Conservation (phyloP, 2,797 vertebrate species). For the Peromyscus melanophrys region DNA sequence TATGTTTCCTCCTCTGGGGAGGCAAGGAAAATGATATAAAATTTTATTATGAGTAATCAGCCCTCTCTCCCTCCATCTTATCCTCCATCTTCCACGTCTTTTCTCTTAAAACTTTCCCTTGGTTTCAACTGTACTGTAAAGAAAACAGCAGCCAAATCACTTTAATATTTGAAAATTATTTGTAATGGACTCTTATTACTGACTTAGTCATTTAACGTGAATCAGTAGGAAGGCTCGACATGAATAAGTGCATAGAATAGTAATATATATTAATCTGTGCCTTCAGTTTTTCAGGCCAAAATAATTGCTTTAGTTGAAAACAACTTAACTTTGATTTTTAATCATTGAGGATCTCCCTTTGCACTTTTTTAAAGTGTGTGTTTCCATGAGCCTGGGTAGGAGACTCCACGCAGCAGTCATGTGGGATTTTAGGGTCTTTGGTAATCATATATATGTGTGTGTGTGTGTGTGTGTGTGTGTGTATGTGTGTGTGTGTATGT, state of each 20-base stretch:
- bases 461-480: too few relatives aligned
- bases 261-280: background rate
- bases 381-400: background rate
- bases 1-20: background rate
- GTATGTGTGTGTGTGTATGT: too few relatives aligned
- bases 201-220: background rate
- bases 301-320: background rate
- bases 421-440: background rate
- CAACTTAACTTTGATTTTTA: background rate
- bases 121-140: background rate
- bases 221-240: background rate
- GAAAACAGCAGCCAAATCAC: background rate
- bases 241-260: background rate
- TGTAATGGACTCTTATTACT: background rate
- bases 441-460: background rate
- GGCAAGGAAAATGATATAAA: background rate
- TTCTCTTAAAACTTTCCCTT: background rate
- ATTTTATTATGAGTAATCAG: background rate
- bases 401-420: background rate
- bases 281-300: background rate
- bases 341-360: background rate
- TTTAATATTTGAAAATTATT: background rate
- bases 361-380: background rate
- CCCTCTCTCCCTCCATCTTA: rapidly evolving
- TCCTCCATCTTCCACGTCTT: too few relatives aligned